Evolutionary conservation across 2,113 vertebrate genomes (phyloP).

Genomic region (Neogobius melanostomus): DNA sequence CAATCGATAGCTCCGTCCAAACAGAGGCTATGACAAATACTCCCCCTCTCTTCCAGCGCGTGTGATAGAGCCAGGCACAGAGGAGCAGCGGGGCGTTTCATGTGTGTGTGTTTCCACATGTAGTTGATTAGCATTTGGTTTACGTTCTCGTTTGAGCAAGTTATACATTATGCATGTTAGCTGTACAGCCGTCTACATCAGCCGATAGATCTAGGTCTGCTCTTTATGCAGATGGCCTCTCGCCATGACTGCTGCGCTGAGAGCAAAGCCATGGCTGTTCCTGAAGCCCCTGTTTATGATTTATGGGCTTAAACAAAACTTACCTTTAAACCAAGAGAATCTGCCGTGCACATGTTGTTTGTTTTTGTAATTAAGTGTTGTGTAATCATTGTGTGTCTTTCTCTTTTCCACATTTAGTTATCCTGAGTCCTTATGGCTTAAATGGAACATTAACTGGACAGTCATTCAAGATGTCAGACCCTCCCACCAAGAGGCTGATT

Average conservation of each 20-base stretch:
- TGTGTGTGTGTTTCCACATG: neutral
- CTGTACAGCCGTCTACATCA: conserved; percentile 40
- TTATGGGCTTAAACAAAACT: neutral
- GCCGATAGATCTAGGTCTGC: conserved; percentile 49
- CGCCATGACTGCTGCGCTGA: conserved; percentile 40
- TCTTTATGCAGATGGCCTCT: conserved; percentile 46
- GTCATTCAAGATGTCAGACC: conserved; percentile 97
- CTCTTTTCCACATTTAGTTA: conserved; percentile 75
- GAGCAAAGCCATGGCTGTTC: conserved; percentile 53
- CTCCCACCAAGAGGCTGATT: conserved; percentile 93
- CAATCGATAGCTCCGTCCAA: too few species aligned
- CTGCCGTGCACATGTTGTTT: neutral
- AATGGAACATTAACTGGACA: conserved; percentile 97
- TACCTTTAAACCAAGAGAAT: neutral
- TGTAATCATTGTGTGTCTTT: neutral
- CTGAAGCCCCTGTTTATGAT: conserved; percentile 67
- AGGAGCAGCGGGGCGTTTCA: conserved; percentile 29
- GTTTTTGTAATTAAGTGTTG: neutral
- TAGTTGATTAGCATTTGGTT: conserved; percentile 32
- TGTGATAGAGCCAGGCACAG: conserved; percentile 27
- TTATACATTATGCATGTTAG: conserved; percentile 62
- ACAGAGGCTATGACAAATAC: conserved; percentile 56
- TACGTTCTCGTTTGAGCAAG: conserved; percentile 26
- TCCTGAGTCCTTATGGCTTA: conserved; percentile 96
- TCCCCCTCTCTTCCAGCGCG: conserved; percentile 42